Percentiles rank a stretch among this genome's conserved stretches.
Evolutionary conservation across 1,140 invertebrate genomes (phyloP).

Genomic region (Drosophila grimshawi): DNA sequence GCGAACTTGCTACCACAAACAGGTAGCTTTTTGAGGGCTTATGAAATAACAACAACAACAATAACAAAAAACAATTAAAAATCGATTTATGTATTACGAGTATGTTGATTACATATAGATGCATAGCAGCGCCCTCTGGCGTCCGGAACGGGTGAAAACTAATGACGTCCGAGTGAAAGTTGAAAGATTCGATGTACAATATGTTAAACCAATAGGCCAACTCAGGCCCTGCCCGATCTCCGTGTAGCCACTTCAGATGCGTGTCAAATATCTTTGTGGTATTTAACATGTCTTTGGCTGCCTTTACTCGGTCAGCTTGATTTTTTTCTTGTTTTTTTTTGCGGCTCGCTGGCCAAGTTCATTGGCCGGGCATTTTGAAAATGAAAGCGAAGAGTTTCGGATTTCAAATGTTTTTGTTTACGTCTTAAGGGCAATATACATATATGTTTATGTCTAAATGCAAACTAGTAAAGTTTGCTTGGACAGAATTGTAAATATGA

Average conservation of each 20-base stretch:
- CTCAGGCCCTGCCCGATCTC: conserved; percentile 22
- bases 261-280: conserved; percentile 53
- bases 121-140: conserved; percentile 30
- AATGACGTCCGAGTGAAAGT: conserved; percentile 77
- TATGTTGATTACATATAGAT: conserved; percentile 29
- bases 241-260: conserved; percentile 34
- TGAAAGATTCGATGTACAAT: conserved; percentile 40
- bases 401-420: conserved; percentile 30
- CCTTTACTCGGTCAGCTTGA: conserved; percentile 28
- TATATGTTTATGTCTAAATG: conserved; percentile 29
- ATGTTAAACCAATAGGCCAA: conserved; percentile 57
- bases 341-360: conserved; percentile 50
- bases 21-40: conserved; percentile 43
- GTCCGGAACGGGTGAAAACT: conserved; percentile 60
- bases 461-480: conserved; percentile 43
- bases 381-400: conserved; percentile 66
- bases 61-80: conserved; percentile 64
- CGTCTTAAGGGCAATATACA: conserved; percentile 20
- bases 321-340: conserved; percentile 7
- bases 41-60: conserved; percentile 43
- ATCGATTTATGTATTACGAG: conserved; percentile 64
- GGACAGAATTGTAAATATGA: conserved; percentile 54
- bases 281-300: conserved; percentile 27
- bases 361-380: conserved; percentile 62
- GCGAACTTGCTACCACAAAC: conserved; percentile 31